These are phyloP conservation scores for Toxotes lorentzi DNA, from an alignment of 2,797 vertebrate species.

Conservation along the genomic window DNA sequence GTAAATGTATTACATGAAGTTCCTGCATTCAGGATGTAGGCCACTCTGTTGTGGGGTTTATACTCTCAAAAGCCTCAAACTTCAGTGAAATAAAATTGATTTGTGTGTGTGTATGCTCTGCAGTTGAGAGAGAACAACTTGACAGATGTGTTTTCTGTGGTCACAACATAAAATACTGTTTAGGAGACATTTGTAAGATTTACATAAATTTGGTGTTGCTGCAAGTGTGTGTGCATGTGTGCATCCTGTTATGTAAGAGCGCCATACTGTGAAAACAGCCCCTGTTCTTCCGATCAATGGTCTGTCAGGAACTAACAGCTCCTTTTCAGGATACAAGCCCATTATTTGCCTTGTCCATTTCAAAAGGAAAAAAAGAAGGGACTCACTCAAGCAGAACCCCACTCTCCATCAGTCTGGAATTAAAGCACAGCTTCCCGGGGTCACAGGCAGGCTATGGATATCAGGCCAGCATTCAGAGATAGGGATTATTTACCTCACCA, in stretches of 20 bases:
- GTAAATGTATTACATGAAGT: neutral
- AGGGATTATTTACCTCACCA: slow-evolving; percentile 51
- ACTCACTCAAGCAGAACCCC: slow-evolving; percentile 56
- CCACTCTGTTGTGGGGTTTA: neutral
- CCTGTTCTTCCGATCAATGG: slow-evolving; percentile 65
- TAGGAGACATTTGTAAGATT: slow-evolving; percentile 8
- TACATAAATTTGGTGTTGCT: slow-evolving; percentile 28
- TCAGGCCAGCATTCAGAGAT: slow-evolving; percentile 35
- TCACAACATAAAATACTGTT: slow-evolving; percentile 42
- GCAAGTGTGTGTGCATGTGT: slow-evolving; percentile 11
- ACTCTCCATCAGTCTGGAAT: slow-evolving; percentile 64
- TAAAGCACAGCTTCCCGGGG: slow-evolving; percentile 56
- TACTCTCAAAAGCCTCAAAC: neutral
- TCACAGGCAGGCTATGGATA: slow-evolving; percentile 48
- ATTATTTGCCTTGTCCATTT: slow-evolving; percentile 74
- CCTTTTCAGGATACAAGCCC: slow-evolving; percentile 67
- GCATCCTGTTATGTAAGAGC: slow-evolving; percentile 57
- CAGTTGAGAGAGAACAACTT: slow-evolving; percentile 16
- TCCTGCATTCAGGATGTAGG: neutral
- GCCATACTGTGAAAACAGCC: slow-evolving; percentile 70
- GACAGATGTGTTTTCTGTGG: slow-evolving; percentile 5
- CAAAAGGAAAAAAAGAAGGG: slow-evolving; percentile 55
- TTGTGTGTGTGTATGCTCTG: slow-evolving; percentile 2
- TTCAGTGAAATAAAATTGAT: slow-evolving; percentile 17
- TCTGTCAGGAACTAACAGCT: slow-evolving; percentile 71